Evolutionary conservation across 2,888 invertebrate genomes (phyloP).

Genomic region (Pheosia tremula): DNA sequence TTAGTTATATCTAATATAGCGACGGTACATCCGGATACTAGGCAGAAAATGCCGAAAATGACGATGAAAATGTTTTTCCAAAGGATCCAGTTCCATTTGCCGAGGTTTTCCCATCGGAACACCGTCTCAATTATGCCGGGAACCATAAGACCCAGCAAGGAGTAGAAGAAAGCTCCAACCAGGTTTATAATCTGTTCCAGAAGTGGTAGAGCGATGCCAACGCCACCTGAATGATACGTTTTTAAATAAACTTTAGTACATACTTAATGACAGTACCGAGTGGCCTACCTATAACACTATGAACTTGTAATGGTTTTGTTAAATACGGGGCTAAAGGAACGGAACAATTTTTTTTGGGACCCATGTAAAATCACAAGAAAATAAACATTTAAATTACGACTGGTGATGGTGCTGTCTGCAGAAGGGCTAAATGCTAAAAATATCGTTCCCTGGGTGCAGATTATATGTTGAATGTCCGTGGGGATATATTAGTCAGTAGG

Average conservation of each 20-base stretch:
- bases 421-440: no score
- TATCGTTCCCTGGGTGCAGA: no score
- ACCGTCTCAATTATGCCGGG: constrained; percentile 91
- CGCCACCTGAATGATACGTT: constrained; percentile 62
- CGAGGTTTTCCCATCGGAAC: constrained; percentile 88
- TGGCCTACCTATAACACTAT: no score
- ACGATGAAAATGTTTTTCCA: constrained; percentile 87
- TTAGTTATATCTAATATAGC: constrained; percentile 66
- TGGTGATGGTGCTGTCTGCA: no score
- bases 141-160: constrained; percentile 89
- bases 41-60: constrained; percentile 85
- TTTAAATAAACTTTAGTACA: not conserved
- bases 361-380: no score
- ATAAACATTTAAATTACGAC: no score
- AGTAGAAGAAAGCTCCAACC: constrained; percentile 85
- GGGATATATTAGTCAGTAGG: no score
- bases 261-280: no score
- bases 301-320: no score
- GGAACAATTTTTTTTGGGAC: no score
- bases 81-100: constrained; percentile 87
- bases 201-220: constrained; percentile 89
- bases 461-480: no score
- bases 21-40: constrained; percentile 85
- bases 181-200: constrained; percentile 78
- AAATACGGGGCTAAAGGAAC: no score